Evolutionary conservation across 2,797 vertebrate species (phyloP).

Genomic region (Ataeniobius toweri): DNA sequence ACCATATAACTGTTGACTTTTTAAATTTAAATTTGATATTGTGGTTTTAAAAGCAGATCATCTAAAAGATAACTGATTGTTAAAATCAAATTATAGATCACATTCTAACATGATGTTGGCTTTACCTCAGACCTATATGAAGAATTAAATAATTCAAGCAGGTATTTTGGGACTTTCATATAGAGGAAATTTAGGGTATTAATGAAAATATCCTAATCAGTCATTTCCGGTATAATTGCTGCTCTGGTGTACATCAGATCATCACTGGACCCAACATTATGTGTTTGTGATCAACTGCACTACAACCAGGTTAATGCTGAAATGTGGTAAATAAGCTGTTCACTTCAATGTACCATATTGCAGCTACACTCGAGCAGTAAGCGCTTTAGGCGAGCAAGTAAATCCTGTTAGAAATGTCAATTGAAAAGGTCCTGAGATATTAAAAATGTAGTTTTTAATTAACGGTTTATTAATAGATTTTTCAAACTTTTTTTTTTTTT

Average conservation of each 20-base stretch:
- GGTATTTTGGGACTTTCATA: not conserved
- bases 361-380: constrained; percentile 66
- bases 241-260: not conserved
- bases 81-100: not conserved
- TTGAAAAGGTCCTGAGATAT: constrained; percentile 84
- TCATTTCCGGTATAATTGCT: not conserved
- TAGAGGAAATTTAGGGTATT: not conserved
- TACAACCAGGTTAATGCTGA: constrained; percentile 39
- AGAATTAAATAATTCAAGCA: not conserved
- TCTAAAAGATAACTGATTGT: not conserved
- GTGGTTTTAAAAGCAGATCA: not conserved
- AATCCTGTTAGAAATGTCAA: constrained; percentile 82
- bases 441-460: constrained; percentile 87
- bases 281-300: constrained; percentile 45
- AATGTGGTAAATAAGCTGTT: constrained; percentile 66
- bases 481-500: constrained; percentile 81
- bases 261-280: constrained; percentile 1
- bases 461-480: constrained; percentile 86
- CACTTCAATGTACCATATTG: constrained; percentile 61
- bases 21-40: not conserved
- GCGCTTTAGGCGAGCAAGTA: constrained; percentile 77
- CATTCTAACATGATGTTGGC: not conserved
- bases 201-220: not conserved
- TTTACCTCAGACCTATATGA: not conserved
- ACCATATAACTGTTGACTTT: not conserved